Evolutionary conservation across 2,797 vertebrate species (phyloP), one percentile per base, ranked within the genome.

Genomic region (Amblyopsis hoosieri): DNA sequence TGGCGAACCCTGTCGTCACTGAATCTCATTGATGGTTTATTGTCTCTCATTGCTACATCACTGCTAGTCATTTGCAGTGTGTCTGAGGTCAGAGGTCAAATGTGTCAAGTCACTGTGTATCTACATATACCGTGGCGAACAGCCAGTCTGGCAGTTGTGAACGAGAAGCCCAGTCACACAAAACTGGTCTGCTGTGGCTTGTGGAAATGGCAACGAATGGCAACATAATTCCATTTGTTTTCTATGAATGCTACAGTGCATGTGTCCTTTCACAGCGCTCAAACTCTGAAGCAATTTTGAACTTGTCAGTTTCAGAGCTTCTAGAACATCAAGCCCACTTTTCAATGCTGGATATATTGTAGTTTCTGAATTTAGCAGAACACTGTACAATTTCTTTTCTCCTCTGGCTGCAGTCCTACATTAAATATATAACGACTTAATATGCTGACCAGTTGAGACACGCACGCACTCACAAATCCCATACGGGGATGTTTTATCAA

Each of bases 281-380:
- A 15, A 12, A n/a, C 31, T 53, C 31, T 54, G 31, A 55, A 37
- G 29, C 12, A 14, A 12, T 23, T 48, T 12, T 12, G 15, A 57
- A 33, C n/a, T 45, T 57, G 7, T 19, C 14, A 5, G 7, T 12
- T 8, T 12, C 12, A 45, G 15, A 9, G 12, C 19, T 57, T 3
- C 48, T 66, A 6, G 46, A 61, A 57, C 59, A 53, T 42, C 42
- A 53, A 12, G 10, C 2, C 17, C 12, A 31, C 3, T 14, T 57
- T 10, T 64, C 48, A 64, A 56, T 55, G 52, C 13, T 11, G 65
- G 56, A 7, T 37, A 52, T 45, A 54, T 47, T 45, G 3, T 63
- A 56, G 59, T 56, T 66, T 52, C 59, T 69, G 52, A 55, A 15
- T 29, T 11, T 10, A 48, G 45, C 10, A 45, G 71, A 19, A 11